Conservation (phyloP, 2,888 invertebrate species). For the Suillia variegata region DNA sequence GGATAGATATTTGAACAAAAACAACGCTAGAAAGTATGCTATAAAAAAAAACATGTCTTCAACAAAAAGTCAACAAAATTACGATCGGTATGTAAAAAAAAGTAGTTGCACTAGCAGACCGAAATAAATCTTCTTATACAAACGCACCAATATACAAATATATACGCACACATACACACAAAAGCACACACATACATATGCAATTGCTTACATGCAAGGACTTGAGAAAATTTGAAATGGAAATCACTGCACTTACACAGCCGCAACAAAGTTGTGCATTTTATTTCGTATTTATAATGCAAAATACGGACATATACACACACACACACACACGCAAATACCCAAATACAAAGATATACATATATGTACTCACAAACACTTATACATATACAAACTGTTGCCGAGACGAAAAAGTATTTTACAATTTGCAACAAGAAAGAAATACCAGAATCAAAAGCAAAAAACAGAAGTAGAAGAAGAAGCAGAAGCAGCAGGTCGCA, state of each 20-base stretch:
- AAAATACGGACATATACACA: no score
- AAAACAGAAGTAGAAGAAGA: neutral
- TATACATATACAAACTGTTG: no score
- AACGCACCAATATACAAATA: conserved; percentile 20
- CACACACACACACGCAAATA: neutral
- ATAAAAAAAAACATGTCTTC: neutral
- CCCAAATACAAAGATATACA: conserved; percentile 31
- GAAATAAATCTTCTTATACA: conserved; percentile 19
- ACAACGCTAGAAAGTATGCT: neutral
- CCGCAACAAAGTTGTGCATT: conserved; percentile 48
- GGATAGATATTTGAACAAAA: neutral
- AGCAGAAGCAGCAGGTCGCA: conserved; percentile 12
- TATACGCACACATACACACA: conserved; percentile 23
- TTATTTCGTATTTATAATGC: conserved; percentile 51
- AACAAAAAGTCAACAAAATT: neutral
- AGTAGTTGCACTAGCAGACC: no score
- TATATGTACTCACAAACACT: no score
- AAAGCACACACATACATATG: conserved; percentile 7
- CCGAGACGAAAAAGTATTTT: neutral
- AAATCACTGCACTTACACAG: conserved; percentile 19
- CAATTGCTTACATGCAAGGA: neutral
- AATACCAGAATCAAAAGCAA: neutral
- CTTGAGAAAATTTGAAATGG: conserved; percentile 22
- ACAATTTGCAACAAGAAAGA: no score
- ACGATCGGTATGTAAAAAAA: neutral